These are phyloP conservation scores for Drosophila atripex DNA, from an alignment of 2,888 invertebrate species.

Conservation along the genomic window DNA sequence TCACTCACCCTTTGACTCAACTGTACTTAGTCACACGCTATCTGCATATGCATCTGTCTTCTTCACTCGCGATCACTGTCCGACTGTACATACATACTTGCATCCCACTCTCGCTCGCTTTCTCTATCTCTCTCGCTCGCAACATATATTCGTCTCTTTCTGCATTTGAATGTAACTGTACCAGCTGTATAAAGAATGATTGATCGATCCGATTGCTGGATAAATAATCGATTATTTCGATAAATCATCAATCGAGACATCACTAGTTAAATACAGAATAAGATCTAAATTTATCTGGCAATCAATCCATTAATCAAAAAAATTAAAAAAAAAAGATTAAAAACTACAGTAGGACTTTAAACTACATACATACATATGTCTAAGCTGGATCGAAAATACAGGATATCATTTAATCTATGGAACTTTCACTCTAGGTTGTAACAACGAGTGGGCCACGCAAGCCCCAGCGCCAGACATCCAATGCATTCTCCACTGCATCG, in stretches of 20 bases:
- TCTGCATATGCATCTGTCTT: conserved; percentile 35
- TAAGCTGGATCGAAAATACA: neutral
- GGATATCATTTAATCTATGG: conserved; percentile 3
- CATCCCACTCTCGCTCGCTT: conserved; percentile 36
- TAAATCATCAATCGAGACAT: neutral
- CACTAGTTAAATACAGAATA: too few species aligned
- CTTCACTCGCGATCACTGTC: conserved; percentile 32
- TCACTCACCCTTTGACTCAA: conserved; percentile 22
- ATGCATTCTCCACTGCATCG: conserved; percentile 83
- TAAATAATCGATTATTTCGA: conserved; percentile 2
- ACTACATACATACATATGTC: too few species aligned
- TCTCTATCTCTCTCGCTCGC: conserved; percentile 26
- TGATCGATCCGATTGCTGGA: conserved; percentile 9
- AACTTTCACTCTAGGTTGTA: conserved; percentile 86
- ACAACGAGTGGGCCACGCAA: conserved; percentile 91
- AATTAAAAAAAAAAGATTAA: too few species aligned
- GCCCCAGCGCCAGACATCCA: conserved; percentile 87
- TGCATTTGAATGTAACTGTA: conserved; percentile 26
- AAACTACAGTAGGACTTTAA: conserved; percentile 27
- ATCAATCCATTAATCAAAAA: conserved; percentile 24
- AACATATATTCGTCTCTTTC: conserved; percentile 32
- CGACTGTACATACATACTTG: conserved; percentile 42
- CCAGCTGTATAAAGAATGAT: conserved; percentile 28
- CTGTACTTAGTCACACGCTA: conserved; percentile 35
- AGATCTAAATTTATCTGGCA: neutral